phyloP scores from a whole-genome alignment of 2,888 invertebrate genomes.

The Phaedon cochleariae region DNA sequence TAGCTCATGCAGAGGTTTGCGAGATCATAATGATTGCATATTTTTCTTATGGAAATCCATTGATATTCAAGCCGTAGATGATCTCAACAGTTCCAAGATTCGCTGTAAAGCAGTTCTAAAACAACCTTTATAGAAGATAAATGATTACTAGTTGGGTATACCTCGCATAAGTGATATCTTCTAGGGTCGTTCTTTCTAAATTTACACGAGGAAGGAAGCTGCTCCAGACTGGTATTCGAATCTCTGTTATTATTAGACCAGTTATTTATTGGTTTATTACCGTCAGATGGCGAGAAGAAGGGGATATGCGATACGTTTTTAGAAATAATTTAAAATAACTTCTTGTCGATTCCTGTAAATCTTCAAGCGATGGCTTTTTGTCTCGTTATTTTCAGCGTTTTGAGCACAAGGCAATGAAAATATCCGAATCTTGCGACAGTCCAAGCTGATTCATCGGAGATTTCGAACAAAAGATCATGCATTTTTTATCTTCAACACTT shows the following conservation, averaged over 20 bases:
- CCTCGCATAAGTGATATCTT: too few species aligned
- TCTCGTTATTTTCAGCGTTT: conserved; percentile 16
- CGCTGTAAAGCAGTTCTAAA: too few species aligned
- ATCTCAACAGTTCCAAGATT: too few species aligned
- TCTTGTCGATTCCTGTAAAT: conserved; percentile 33
- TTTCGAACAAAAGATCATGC: too few species aligned
- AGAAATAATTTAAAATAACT: conserved; percentile 49
- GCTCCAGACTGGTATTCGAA: conserved; percentile 34
- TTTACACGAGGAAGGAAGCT: conserved; percentile 56
- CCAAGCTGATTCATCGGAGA: too few species aligned
- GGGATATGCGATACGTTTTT: conserved; percentile 51
- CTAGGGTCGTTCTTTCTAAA: conserved; percentile 46
- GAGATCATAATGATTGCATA: too few species aligned
- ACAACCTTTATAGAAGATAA: too few species aligned
- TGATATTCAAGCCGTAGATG: too few species aligned
- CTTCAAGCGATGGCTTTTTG: conserved; percentile 28
- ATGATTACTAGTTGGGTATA: too few species aligned
- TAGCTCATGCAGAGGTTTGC: too few species aligned
- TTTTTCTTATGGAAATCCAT: too few species aligned
- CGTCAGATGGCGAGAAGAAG: conserved; percentile 49
- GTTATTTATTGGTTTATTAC: conserved; percentile 58
- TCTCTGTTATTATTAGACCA: conserved; percentile 54
- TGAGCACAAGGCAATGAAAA: background rate
- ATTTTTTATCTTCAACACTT: too few species aligned
- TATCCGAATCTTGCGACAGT: background rate